A percentile compares a stretch with the other conserved stretches of the same genome.
phyloP scores from a whole-genome alignment of 2,113 vertebrate species.

The Fregata magnificens region DNA sequence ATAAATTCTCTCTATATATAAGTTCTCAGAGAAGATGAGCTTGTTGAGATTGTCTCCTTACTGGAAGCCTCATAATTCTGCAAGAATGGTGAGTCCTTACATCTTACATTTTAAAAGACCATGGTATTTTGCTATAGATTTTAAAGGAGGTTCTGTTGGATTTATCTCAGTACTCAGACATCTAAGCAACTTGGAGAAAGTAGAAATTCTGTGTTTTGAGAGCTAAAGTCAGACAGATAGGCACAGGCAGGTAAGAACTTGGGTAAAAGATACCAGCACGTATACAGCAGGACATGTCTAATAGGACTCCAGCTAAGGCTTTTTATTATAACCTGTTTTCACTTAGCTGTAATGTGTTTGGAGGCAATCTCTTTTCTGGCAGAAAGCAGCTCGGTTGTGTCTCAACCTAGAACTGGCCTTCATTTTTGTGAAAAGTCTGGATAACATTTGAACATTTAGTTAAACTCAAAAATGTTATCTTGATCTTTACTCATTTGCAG shows the following conservation, averaged over 20 bases:
- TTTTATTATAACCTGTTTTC: background rate
- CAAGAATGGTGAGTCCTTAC: conserved; percentile 49
- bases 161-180: background rate
- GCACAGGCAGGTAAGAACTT: background rate
- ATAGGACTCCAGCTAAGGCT: background rate
- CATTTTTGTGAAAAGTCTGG: background rate
- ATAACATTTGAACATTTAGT: background rate
- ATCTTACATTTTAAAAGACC: background rate
- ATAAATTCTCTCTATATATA: background rate
- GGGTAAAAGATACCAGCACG: background rate
- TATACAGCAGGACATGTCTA: background rate
- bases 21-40: background rate
- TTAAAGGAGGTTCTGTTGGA: background rate
- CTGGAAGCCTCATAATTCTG: background rate
- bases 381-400: background rate
- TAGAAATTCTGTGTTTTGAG: background rate
- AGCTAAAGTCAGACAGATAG: background rate
- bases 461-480: background rate
- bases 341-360: background rate
- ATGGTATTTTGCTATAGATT: background rate
- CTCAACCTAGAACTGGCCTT: background rate
- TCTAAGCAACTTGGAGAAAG: background rate
- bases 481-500: background rate
- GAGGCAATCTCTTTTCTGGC: background rate
- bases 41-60: background rate